Evolutionary conservation across 2,888 invertebrate genomes (phyloP).

Genomic region (Prenolepis imparis): DNA sequence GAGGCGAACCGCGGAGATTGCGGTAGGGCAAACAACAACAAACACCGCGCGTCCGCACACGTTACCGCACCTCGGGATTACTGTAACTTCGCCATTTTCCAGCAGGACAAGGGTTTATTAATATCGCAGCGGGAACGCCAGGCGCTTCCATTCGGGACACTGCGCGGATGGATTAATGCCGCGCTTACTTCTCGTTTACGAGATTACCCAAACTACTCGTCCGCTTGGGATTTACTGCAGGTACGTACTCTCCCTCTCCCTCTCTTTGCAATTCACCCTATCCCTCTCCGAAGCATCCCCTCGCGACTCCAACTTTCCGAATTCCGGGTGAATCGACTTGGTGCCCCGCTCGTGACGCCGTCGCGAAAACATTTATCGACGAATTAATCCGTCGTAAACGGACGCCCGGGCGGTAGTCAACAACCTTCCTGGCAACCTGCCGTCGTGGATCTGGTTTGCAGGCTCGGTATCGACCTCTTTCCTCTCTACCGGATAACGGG

Average conservation of each 20-base stretch:
- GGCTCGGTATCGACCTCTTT: conserved; percentile 64
- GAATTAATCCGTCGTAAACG: conserved; percentile 58
- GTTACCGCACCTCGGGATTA: conserved; percentile 58
- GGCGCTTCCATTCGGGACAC: conserved; percentile 66
- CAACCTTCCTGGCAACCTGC: conserved; percentile 76
- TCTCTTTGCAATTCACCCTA: background rate
- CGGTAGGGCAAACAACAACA: conserved; percentile 45
- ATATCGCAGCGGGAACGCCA: conserved; percentile 71
- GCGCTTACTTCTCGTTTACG: conserved; percentile 80
- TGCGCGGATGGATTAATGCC: conserved; percentile 77
- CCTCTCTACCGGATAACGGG: conserved; percentile 56
- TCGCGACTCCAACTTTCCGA: conserved; percentile 36
- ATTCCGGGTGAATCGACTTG: conserved; percentile 13
- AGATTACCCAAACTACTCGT: conserved; percentile 77
- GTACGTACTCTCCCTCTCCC: conserved; percentile 58
- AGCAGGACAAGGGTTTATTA: conserved; percentile 77
- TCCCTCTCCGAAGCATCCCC: background rate
- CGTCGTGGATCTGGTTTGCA: conserved; percentile 62
- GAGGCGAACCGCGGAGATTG: conserved; percentile 39
- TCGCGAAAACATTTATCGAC: conserved; percentile 61
- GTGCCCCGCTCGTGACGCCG: conserved; percentile 16
- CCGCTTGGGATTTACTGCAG: conserved; percentile 76
- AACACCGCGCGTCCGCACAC: conserved; percentile 31
- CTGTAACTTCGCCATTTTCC: conserved; percentile 71
- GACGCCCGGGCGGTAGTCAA: conserved; percentile 59